Evolutionary conservation across 2,888 invertebrate species (phyloP).

Genomic region (Sarcophaga caerulescens): DNA sequence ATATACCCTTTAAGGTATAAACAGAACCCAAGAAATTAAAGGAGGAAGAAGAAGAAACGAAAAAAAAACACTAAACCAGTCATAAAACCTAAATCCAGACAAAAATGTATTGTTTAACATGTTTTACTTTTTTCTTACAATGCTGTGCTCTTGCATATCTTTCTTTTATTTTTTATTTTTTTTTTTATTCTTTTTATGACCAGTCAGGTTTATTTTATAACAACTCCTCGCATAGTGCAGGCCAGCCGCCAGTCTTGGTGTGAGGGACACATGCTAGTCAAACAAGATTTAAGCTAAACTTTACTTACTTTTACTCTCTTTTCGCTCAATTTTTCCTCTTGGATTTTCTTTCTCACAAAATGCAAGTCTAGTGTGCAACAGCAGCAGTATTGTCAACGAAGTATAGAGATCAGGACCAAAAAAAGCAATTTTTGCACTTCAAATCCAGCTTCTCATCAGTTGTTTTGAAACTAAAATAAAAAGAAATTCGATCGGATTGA

Average conservation of each 20-base stretch:
- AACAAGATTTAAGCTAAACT: constrained; percentile 55
- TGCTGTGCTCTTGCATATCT: not conserved
- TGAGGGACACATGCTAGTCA: constrained; percentile 67
- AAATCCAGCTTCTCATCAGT: too few relatives aligned
- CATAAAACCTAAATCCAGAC: constrained; percentile 59
- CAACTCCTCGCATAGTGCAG: constrained; percentile 38
- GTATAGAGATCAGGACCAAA: too few relatives aligned
- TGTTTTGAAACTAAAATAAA: too few relatives aligned
- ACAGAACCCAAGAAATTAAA: not conserved
- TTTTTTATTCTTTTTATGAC: constrained; percentile 8
- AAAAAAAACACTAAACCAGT: constrained; percentile 39
- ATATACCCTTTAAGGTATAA: constrained; percentile 41
- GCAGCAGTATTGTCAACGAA: not conserved
- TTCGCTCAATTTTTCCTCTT: not conserved
- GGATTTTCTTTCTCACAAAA: constrained; percentile 9
- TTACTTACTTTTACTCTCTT: constrained; percentile 1
- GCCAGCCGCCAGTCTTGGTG: constrained; percentile 27
- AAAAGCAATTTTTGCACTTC: too few relatives aligned
- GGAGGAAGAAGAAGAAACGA: not conserved
- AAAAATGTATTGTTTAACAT: constrained; percentile 53
- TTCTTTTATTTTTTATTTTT: constrained; percentile 12
- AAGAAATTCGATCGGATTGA: too few relatives aligned
- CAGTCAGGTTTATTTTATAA: constrained; percentile 58
- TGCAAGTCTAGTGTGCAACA: not conserved
- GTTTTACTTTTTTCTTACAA: not conserved